phyloP scores from a whole-genome alignment of 1,140 invertebrate species.

The Bombus picipes region DNA sequence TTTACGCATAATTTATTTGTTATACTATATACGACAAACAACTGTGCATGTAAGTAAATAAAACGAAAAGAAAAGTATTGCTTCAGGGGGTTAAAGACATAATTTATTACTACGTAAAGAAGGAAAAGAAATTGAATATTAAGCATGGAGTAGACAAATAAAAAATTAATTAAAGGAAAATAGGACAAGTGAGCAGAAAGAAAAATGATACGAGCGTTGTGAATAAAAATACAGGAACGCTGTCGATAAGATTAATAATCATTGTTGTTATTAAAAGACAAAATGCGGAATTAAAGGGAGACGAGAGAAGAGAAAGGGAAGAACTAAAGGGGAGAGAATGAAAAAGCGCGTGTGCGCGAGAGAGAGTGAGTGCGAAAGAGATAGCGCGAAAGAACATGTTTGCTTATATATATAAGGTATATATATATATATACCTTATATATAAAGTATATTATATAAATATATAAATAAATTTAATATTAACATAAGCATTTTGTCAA shows the following conservation, averaged over 20 bases:
- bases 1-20: constrained; percentile 31
- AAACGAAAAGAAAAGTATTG: constrained; percentile 42
- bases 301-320: not conserved
- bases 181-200: not conserved
- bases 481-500: constrained; percentile 62
- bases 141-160: not conserved
- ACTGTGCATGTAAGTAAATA: constrained; percentile 36
- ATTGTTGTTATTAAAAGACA: constrained; percentile 64
- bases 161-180: not conserved
- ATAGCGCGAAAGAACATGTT: constrained; percentile 48
- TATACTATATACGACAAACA: constrained; percentile 26
- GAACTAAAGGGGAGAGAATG: constrained; percentile 26
- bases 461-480: constrained; percentile 71
- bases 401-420: constrained; percentile 58
- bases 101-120: constrained; percentile 16
- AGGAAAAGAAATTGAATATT: constrained; percentile 18
- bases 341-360: constrained; percentile 3
- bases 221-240: constrained; percentile 12
- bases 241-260: constrained; percentile 58
- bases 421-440: constrained; percentile 42
- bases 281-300: constrained; percentile 45
- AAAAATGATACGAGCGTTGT: not conserved
- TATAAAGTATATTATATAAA: constrained; percentile 67
- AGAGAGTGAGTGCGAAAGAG: constrained; percentile 20
- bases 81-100: constrained; percentile 49